Evolutionary conservation across 2,888 invertebrate genomes (phyloP), one percentile per base, ranked within the genome.

Genomic region (Andrena minutula): DNA sequence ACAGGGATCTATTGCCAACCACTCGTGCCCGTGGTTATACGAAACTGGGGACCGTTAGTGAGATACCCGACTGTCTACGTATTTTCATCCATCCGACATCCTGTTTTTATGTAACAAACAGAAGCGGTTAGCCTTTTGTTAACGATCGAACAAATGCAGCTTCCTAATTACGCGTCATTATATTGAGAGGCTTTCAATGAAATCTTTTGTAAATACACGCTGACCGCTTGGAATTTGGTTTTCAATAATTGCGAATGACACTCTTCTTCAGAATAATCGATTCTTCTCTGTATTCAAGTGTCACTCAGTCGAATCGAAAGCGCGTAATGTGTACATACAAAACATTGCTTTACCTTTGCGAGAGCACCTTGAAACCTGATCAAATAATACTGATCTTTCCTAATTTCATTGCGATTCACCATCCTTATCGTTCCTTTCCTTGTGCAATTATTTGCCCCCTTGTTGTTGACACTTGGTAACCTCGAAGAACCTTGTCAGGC

Each of bases 1-100:
- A 64, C 49, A 30, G 64, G 16, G 70, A 79, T 75, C 73, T 75
- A 63, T 76, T 60, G 58, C 71, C 82, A 82, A 81, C 70, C 79
- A 81, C 65, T 60, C 53, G 61, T 68, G 76, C 73, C 73, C 5
- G 41, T 70, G 76, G 30, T 73, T 41, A 12, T 70, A 61, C 51
- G 28, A 66, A 72, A 76, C 56, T n/a, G 12, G 20, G 5, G 16
- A 56, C n/a, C 49, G 26, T 56, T 53, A n/a, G 35, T 12, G 26
- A 68, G 26, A 30, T 7, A 23, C 20, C 20, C 7, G 12, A 64
- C 73, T 69, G 68, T 69, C n/a, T 12, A 41, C 41, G 41, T 64
- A n/a, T 73, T 51, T 70, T 53, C 28, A 49, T 80, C 32, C 61
- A 66, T 61, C 16, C 16, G 49, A 63, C 49, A 72, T 58, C 49